Evolutionary conservation across 1,140 invertebrate species (phyloP).

Genomic region (Periplaneta americana): DNA sequence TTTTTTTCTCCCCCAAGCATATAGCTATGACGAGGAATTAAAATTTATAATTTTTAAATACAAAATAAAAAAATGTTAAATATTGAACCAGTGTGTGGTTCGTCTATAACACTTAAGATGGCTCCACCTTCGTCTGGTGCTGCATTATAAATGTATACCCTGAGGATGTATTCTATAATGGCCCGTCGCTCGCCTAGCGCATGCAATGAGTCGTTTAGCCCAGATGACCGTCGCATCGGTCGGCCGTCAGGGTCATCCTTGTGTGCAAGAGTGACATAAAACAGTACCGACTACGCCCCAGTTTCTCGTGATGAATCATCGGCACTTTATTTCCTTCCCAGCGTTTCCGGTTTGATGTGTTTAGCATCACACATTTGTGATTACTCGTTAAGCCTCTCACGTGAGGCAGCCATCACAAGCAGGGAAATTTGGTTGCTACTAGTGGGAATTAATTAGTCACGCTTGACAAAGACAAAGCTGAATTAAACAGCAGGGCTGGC

Average conservation of each 20-base stretch:
- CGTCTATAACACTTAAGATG: background rate
- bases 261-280: background rate
- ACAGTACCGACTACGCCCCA: background rate
- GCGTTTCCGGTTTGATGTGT: too few relatives aligned
- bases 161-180: background rate
- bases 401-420: too few relatives aligned
- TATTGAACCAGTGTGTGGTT: background rate
- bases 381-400: too few relatives aligned
- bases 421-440: too few relatives aligned
- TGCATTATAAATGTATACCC: background rate
- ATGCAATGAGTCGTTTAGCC: background rate
- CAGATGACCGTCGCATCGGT: background rate
- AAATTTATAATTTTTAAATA: background rate
- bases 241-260: background rate
- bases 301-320: background rate
- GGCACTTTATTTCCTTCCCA: too few relatives aligned
- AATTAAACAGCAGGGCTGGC: too few relatives aligned
- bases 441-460: too few relatives aligned
- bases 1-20: background rate
- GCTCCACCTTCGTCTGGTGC: background rate
- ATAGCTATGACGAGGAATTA: background rate
- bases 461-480: too few relatives aligned
- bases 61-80: background rate
- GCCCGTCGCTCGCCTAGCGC: background rate
- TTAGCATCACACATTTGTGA: too few relatives aligned